Conservation (phyloP, 1,140 invertebrate genomes). For the Aphis craccivora region DNA sequence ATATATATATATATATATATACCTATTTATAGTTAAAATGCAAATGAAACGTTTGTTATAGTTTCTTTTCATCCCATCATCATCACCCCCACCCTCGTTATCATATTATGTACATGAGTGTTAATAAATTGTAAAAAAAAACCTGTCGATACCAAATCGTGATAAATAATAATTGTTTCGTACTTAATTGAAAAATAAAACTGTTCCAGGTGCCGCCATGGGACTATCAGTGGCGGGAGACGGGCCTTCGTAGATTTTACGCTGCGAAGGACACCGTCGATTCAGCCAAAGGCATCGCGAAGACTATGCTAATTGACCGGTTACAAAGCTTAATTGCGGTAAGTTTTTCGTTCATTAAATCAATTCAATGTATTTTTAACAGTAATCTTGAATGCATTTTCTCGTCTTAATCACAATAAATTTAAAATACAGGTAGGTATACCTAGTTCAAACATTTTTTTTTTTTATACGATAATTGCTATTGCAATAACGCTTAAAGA, state of each 20-base stretch:
- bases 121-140: conserved; percentile 16
- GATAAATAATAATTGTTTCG: conserved; percentile 6
- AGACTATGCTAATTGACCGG: conserved; percentile 58
- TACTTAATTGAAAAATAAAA: conserved; percentile 9
- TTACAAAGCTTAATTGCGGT: conserved; percentile 58
- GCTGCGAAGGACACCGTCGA: conserved; percentile 57
- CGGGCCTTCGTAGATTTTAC: conserved; percentile 55
- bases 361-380: not conserved
- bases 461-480: not conserved
- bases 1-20: no score
- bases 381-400: not conserved
- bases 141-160: not conserved
- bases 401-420: not conserved
- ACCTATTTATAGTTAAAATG: not conserved
- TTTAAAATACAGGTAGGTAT: not conserved
- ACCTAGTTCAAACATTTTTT: not conserved
- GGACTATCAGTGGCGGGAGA: conserved; percentile 52
- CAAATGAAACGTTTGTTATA: not conserved
- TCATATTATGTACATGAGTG: not conserved
- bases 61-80: not conserved
- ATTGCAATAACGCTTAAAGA: not conserved
- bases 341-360: not conserved
- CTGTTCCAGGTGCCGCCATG: conserved; percentile 51
- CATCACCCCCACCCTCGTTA: not conserved
- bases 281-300: conserved; percentile 51